Base-by-base conservation (phyloP, 2,797 vertebrate genomes). In the Sebastes oblongus region DNA sequence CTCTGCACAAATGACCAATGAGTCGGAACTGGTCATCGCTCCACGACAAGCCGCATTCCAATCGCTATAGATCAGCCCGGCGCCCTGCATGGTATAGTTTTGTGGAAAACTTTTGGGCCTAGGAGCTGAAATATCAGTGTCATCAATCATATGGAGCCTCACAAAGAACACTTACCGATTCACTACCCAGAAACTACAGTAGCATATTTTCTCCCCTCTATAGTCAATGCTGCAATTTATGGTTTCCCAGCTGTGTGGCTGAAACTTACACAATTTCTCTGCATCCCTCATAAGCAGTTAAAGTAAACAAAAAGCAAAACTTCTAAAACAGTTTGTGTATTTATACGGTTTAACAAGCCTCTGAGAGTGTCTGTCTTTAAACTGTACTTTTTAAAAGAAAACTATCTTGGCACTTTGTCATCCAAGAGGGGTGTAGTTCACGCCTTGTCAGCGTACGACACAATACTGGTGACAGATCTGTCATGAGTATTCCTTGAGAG, bases 121-220 rank as follows among this genome's bases (percentile, higher is more conserved):
- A 27, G 13, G 42, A 66, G 74, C 60, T 70, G 42, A 82, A 88
- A 85, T 75, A 89, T 79, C 64, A 68, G 72, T 1, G 12, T 78
- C 87, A 88, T 91, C 78, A 82, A 75, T 87, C 83, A 86, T 55
- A 62, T n/a, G 10, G 59, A 72, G 55, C 61, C 75, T 64, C 77
- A 50, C 54, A 70, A 85, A 84, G 34, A 69, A 69, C 46, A 65
- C 39, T 75, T 75, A 80, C 24, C 1, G 14, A 87, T 79, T 82
- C 67, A 74, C 64, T 65, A 46, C 55, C 67, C 56, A 59, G 62
- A 82, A 82, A 84, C 56, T 58, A 64, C 68, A 65, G 36, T 39
- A 27, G 54, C 72, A 68, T 29, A 34, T 29, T 77, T 73, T 34
- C 24, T 20, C 11, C 62, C 22, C 12, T 1, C 25, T 36, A 50